Conservation (phyloP, 2,888 invertebrate species). For the Cepaea hortensis region DNA sequence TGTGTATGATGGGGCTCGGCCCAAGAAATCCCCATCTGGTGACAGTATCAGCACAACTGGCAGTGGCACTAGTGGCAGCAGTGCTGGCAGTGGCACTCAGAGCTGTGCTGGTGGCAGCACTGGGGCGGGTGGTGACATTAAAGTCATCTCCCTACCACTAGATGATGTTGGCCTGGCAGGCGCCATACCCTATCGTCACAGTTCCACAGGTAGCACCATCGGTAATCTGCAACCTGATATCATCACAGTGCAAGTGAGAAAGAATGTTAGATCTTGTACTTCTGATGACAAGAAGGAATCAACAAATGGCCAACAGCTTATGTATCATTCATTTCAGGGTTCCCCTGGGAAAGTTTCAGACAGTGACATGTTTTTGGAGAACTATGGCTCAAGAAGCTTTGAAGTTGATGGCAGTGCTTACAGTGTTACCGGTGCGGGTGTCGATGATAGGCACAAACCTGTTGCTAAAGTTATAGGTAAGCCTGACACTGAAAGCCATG, state of each 20-base stretch:
- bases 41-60: constrained; percentile 67
- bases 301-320: constrained; percentile 69
- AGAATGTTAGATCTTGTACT: constrained; percentile 44
- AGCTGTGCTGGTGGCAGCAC: constrained; percentile 29
- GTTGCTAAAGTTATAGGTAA: constrained; percentile 78
- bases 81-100: constrained; percentile 44
- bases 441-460: constrained; percentile 88
- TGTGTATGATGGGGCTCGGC: constrained; percentile 51
- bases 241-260: constrained; percentile 74
- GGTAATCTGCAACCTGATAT: constrained; percentile 74
- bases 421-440: constrained; percentile 65
- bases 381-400: constrained; percentile 15
- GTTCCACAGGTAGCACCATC: constrained; percentile 26
- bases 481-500: constrained; percentile 68
- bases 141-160: constrained; percentile 48
- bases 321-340: constrained; percentile 78
- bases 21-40: constrained; percentile 66
- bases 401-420: constrained; percentile 77
- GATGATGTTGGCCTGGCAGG: constrained; percentile 49
- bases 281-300: constrained; percentile 57
- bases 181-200: constrained; percentile 49
- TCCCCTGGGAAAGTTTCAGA: constrained; percentile 77
- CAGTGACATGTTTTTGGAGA: constrained; percentile 49
- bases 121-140: constrained; percentile 43
- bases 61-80: constrained; percentile 57